Conservation (phyloP, 2,888 invertebrate species). For the Oscheius sp. region DNA sequence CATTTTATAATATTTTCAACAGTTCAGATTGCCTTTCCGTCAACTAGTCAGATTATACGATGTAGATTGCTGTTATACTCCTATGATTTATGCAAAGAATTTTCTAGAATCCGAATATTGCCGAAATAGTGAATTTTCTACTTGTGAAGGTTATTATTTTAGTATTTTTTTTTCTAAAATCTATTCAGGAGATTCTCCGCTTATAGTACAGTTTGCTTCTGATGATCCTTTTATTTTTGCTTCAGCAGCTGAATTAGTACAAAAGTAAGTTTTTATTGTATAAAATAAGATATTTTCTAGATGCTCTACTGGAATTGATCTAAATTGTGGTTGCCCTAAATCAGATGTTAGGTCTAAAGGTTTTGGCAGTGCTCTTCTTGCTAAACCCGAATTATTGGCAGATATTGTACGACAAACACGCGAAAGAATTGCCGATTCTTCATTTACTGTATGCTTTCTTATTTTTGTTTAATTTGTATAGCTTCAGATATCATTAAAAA, state of each 20-base stretch:
- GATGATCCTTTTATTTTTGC: slow-evolving; percentile 86
- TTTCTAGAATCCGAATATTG: slow-evolving; percentile 90
- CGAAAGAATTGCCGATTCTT: slow-evolving; percentile 80
- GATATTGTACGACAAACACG: slow-evolving; percentile 85
- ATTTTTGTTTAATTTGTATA: background rate
- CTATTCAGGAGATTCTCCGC: slow-evolving; percentile 82
- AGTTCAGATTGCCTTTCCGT: slow-evolving; percentile 82
- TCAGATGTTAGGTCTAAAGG: slow-evolving; percentile 72
- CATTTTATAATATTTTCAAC: background rate
- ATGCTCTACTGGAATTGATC: slow-evolving; percentile 89
- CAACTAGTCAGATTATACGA: slow-evolving; percentile 83
- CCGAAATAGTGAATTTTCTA: slow-evolving; percentile 77
- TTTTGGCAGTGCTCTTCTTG: slow-evolving; percentile 58
- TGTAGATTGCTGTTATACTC: slow-evolving; percentile 90
- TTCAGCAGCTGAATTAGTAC: slow-evolving; percentile 85
- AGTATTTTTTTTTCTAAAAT: background rate
- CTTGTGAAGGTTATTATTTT: slow-evolving; percentile 71
- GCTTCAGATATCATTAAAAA: slow-evolving; percentile 84
- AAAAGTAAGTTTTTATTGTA: slow-evolving; percentile 77
- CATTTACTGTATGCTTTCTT: slow-evolving; percentile 84
- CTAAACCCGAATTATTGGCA: slow-evolving; percentile 83
- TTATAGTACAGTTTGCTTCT: slow-evolving; percentile 94
- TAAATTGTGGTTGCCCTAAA: slow-evolving; percentile 98
- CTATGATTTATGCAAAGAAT: slow-evolving; percentile 94
- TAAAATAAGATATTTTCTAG: slow-evolving; percentile 73